phyloP scores from a whole-genome alignment of 2,888 invertebrate genomes.

The Nomada fabriciana region DNA sequence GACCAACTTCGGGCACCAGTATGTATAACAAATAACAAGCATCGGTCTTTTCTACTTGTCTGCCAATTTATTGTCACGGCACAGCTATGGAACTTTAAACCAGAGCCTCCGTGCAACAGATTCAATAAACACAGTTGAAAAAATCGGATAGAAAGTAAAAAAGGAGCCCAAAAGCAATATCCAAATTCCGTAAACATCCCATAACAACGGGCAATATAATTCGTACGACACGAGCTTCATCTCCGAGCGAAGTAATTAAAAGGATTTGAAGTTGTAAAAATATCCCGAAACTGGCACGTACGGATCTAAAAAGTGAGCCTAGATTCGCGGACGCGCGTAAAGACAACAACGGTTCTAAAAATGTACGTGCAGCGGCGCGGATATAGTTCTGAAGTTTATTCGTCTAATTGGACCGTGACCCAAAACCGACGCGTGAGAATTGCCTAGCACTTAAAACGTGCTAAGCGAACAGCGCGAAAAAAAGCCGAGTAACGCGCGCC shows the following conservation, averaged over 20 bases:
- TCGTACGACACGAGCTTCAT: background rate
- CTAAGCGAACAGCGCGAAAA: slow-evolving; percentile 21
- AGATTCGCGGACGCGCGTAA: background rate
- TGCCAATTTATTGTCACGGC: background rate
- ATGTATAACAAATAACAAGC: background rate
- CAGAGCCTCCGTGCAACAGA: background rate
- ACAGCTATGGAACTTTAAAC: background rate
- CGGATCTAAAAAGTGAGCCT: slow-evolving; percentile 26
- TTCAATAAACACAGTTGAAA: slow-evolving; percentile 1
- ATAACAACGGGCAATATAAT: slow-evolving; percentile 34
- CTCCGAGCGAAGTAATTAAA: slow-evolving; percentile 48
- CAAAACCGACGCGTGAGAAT: slow-evolving; percentile 47
- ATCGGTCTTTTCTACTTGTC: background rate
- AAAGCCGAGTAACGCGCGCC: background rate
- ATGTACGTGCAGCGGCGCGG: slow-evolving; percentile 4
- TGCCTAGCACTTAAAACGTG: slow-evolving; percentile 30
- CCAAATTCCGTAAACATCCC: slow-evolving; percentile 1
- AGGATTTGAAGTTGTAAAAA: slow-evolving; percentile 38
- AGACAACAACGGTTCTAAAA: background rate
- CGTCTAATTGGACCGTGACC: slow-evolving; percentile 53
- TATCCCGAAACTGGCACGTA: slow-evolving; percentile 30
- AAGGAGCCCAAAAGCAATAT: background rate
- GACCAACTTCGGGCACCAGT: background rate
- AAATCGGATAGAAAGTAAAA: background rate
- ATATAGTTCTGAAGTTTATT: slow-evolving; percentile 48